These are phyloP conservation scores for Atethmia centrago DNA, from an alignment of 2,888 invertebrate species.

Conservation along the genomic window DNA sequence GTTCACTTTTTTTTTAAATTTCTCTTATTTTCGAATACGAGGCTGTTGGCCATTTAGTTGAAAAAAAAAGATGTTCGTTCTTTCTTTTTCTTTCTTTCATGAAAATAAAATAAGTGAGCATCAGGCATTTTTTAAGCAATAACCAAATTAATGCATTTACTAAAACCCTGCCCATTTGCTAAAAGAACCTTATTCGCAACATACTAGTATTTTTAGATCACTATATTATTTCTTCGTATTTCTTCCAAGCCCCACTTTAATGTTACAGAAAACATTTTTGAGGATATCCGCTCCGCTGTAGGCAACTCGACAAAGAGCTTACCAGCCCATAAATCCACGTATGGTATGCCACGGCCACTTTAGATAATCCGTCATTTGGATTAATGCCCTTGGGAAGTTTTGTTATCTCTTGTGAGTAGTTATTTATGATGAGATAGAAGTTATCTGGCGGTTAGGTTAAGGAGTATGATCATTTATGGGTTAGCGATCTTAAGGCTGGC, in stretches of 20 bases:
- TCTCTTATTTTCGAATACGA: no score
- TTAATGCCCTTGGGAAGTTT: constrained; percentile 58
- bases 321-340: constrained; percentile 64
- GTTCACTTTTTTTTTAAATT: no score
- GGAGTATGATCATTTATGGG: constrained; percentile 19
- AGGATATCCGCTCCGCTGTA: constrained; percentile 37
- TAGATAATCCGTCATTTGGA: constrained; percentile 66
- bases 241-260: constrained; percentile 33
- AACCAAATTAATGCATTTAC: background rate
- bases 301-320: constrained; percentile 57
- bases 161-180: background rate
- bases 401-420: constrained; percentile 55
- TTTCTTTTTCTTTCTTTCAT: no score
- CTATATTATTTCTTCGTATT: constrained; percentile 9
- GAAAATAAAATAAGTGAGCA: no score
- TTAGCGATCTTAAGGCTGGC: background rate
- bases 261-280: constrained; percentile 57
- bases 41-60: no score
- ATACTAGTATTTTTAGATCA: background rate
- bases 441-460: constrained; percentile 12
- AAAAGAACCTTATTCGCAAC: background rate
- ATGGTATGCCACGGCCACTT: constrained; percentile 59
- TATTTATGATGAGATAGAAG: constrained; percentile 49
- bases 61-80: no score
- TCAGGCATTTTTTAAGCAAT: no score